phyloP scores from a whole-genome alignment of 2,113 vertebrate species.

The Orcinus orca region DNA sequence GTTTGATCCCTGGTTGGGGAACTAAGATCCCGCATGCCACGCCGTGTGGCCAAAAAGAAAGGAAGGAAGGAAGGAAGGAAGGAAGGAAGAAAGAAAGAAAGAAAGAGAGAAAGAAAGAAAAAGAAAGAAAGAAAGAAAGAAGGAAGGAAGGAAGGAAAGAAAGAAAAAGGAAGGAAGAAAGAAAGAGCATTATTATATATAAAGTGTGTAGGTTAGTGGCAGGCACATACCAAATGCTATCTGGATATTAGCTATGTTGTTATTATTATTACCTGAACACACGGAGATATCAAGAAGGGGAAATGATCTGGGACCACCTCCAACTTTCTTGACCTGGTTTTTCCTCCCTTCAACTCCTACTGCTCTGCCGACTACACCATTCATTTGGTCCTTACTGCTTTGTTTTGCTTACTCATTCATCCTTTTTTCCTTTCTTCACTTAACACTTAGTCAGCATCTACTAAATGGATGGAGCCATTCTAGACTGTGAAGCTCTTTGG shows the following conservation, averaged over 20 bases:
- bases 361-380: not conserved
- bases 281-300: not conserved
- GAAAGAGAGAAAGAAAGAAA: fast-evolving
- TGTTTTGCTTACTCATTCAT: not conserved
- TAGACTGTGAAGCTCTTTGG: not conserved
- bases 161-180: too few species aligned
- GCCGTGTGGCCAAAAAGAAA: not conserved
- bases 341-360: not conserved
- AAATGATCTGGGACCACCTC: not conserved
- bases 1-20: not conserved
- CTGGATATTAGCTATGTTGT: not conserved
- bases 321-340: not conserved
- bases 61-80: too few species aligned
- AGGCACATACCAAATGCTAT: not conserved
- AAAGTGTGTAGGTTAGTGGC: not conserved
- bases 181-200: not conserved
- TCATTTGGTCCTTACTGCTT: not conserved
- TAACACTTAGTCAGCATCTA: not conserved
- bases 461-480: not conserved
- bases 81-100: fast-evolving
- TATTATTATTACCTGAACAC: not conserved
- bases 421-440: not conserved
- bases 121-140: too few species aligned
- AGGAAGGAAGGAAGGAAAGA: too few species aligned
- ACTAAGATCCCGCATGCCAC: not conserved